phyloP scores from a whole-genome alignment of 2,113 vertebrate genomes.

The Callithrix jacchus region DNA sequence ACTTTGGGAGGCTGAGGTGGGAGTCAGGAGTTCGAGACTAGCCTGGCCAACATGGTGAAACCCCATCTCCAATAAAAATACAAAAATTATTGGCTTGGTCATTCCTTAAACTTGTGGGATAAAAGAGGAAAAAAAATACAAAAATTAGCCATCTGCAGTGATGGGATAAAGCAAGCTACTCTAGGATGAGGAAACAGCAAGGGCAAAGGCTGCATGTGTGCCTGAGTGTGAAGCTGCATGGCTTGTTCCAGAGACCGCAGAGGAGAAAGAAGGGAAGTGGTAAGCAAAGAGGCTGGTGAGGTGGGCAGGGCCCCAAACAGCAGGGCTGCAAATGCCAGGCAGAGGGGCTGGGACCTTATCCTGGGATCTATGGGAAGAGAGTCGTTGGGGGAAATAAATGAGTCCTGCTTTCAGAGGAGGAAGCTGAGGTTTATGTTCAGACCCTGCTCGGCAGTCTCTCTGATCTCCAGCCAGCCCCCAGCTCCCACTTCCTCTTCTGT shows the following conservation, averaged over 20 bases:
- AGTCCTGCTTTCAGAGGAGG: not conserved
- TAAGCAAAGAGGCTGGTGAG: not conserved
- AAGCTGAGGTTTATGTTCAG: not conserved
- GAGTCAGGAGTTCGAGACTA: no score
- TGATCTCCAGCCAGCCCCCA: not conserved
- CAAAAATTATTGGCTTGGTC: no score
- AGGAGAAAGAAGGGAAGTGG: not conserved
- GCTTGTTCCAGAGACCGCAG: not conserved
- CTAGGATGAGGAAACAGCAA: not conserved
- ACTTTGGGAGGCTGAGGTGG: no score
- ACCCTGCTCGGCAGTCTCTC: not conserved
- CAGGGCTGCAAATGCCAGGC: not conserved
- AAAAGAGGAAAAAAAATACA: no score
- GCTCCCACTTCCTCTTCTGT: not conserved
- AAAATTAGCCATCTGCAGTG: no score
- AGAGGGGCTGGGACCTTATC: not conserved
- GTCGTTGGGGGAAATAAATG: no score
- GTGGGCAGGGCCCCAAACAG: rapidly evolving
- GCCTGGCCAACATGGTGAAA: no score
- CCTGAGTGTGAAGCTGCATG: rapidly evolving
- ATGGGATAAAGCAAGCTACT: not conserved
- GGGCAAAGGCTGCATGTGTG: no score
- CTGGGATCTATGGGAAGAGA: not conserved
- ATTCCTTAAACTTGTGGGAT: no score
- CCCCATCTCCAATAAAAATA: no score